Evolutionary conservation across 2,888 invertebrate species (phyloP).

Genomic region (Mesodorylaimus sp.): DNA sequence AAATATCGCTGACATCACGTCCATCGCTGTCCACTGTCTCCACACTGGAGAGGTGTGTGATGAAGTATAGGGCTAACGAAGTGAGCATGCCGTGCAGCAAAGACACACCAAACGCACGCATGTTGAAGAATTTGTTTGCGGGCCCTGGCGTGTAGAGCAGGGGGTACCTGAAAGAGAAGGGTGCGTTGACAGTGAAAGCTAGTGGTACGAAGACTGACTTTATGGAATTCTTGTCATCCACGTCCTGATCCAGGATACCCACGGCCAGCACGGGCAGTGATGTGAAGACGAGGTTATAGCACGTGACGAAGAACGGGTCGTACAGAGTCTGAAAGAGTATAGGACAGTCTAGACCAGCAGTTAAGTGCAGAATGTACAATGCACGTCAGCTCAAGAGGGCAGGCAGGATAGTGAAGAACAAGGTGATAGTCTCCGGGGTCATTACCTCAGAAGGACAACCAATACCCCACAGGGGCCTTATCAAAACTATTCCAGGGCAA

Average conservation of each 20-base stretch:
- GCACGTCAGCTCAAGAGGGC: no score
- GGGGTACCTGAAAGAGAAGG: conserved; percentile 61
- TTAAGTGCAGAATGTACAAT: no score
- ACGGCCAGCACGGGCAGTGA: conserved; percentile 87
- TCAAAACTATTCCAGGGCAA: no score
- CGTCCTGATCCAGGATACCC: conserved; percentile 82
- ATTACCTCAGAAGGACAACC: no score
- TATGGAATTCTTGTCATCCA: conserved; percentile 46
- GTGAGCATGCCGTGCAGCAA: conserved; percentile 83
- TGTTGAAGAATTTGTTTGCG: conserved; percentile 69
- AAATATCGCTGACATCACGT: conserved; percentile 72
- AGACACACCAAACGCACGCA: conserved; percentile 60
- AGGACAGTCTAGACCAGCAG: no score
- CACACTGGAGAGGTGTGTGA: conserved; percentile 51
- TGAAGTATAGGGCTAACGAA: conserved; percentile 78
- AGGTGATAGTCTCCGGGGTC: no score
- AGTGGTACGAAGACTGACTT: no score
- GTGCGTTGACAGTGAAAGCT: no score
- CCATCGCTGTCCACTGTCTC: conserved; percentile 68
- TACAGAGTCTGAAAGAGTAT: conserved; percentile 89
- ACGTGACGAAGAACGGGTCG: conserved; percentile 96
- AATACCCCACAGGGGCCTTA: no score
- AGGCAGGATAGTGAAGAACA: no score
- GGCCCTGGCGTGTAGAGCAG: conserved; percentile 59
- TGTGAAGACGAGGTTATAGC: conserved; percentile 97